Evolutionary conservation across 2,797 vertebrate genomes (phyloP).

Genomic region (Cryptoblepharus egeriae): DNA sequence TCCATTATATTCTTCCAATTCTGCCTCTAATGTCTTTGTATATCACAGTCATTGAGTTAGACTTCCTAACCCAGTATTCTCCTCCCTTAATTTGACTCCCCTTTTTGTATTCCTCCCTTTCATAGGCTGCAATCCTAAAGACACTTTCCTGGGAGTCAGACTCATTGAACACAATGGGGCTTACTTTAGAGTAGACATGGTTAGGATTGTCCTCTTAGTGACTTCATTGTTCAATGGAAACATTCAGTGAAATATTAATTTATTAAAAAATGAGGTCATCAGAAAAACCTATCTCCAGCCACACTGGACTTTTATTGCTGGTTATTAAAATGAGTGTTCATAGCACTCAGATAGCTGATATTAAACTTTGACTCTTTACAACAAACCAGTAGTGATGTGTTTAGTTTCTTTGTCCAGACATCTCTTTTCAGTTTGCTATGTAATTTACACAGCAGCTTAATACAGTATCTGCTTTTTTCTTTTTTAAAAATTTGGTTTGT

Average conservation of each 20-base stretch:
- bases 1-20: neutral
- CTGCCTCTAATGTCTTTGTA: neutral
- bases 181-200: too few species aligned
- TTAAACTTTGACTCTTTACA: neutral
- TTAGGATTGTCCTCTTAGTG: too few species aligned
- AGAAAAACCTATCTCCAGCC: neutral
- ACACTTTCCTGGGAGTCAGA: too few species aligned
- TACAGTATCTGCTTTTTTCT: too few species aligned
- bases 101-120: neutral
- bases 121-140: too few species aligned
- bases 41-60: neutral
- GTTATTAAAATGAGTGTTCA: constrained; percentile 8
- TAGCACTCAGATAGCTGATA: constrained; percentile 2
- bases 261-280: neutral
- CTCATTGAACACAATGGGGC: too few species aligned
- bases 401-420: neutral
- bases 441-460: neutral
- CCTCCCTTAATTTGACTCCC: neutral
- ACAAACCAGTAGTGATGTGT: neutral
- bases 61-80: neutral
- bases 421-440: neutral
- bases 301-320: neutral
- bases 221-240: neutral
- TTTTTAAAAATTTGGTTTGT: neutral
- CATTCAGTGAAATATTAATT: neutral